phyloP scores from a whole-genome alignment of 2,113 vertebrate species.

The Collichthys lucidus region DNA sequence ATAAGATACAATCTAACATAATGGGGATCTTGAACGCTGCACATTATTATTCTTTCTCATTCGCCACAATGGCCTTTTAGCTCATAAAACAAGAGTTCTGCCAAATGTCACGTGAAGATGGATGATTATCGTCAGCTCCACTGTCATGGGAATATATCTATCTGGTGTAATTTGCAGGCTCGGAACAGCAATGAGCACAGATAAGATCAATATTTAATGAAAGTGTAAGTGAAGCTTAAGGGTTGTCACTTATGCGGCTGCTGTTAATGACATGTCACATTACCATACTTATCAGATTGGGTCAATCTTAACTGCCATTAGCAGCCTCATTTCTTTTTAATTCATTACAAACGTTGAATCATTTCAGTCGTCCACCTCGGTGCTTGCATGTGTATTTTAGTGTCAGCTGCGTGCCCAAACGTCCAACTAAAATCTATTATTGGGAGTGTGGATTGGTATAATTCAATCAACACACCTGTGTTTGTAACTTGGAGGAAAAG shows the following conservation, averaged over 20 bases:
- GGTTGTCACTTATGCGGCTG: constrained; percentile 77
- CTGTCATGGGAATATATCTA: constrained; percentile 82
- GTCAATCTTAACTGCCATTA: constrained; percentile 73
- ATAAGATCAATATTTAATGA: constrained; percentile 82
- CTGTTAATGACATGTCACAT: constrained; percentile 78
- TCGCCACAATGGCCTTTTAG: constrained; percentile 72
- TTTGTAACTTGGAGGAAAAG: constrained; percentile 69
- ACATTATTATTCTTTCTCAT: constrained; percentile 79
- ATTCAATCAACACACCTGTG: constrained; percentile 77
- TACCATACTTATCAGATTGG: constrained; percentile 74
- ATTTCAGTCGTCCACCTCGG: constrained; percentile 40
- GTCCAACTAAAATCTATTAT: constrained; percentile 58
- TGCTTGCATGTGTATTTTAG: constrained; percentile 29
- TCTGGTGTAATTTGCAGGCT: constrained; percentile 75
- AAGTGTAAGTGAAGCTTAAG: constrained; percentile 81
- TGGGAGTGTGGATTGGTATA: constrained; percentile 51
- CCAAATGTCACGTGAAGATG: constrained; percentile 75
- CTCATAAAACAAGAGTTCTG: constrained; percentile 78
- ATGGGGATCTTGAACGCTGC: constrained; percentile 70
- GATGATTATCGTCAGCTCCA: constrained; percentile 71
- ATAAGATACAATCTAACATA: constrained; percentile 70
- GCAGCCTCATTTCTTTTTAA: constrained; percentile 66
- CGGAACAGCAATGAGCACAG: constrained; percentile 69
- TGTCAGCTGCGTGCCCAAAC: constrained; percentile 48
- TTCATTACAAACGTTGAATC: constrained; percentile 70